Base-by-base conservation (phyloP, 2,797 vertebrate species). In the Aulostomus chinensis region DNA sequence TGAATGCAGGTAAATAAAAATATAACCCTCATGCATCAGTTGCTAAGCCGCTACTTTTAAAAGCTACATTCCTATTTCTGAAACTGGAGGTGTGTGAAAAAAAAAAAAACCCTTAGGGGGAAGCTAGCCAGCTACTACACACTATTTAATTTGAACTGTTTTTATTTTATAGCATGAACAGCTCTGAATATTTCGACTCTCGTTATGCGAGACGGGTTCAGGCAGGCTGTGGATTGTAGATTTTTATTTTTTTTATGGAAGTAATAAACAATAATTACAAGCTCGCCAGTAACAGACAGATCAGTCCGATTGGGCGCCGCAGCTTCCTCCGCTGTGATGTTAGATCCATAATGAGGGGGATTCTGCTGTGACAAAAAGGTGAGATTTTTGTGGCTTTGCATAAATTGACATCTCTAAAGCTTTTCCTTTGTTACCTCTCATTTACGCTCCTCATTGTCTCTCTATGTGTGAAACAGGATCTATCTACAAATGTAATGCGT, bases 221-320 rank as follows among this genome's bases (percentile, higher is more conserved):
- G 76, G 80, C 75, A 78, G 81, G 68, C 63, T 65, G 55, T 52
- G 66, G 77, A 85, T 80, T 81, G 79, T 72, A 58, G 43, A 64
- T 62, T n/a, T n/a, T n/a, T n/a, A n/a, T n/a, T n/a, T n/a, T 47
- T 86, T 89, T 90, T 90, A 89, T 85, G 83, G 74, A 67, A 58
- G 80, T 73, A 81, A 89, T 92, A 88, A 91, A 91, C 86, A 88
- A 88, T 86, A 81, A 89, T 88, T 69, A 83, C 76, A 32, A 24
- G 56, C 59, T 81, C 70, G 38, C 40, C 50, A 43, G n/a, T n/a
- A 68, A 73, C 76, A 80, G 78, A 81, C 66, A 77, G 41, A 80
- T 57, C 59, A 24, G 37, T 34, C 57, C 16, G 28, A 18, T 50
- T 57, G 54, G 71, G 58, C 7, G 38, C 55, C 41, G 10, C 9